Evolutionary conservation across 2,113 vertebrate genomes (phyloP), one percentile per base, ranked within the genome.

Genomic region (Muntiacus muntjak): DNA sequence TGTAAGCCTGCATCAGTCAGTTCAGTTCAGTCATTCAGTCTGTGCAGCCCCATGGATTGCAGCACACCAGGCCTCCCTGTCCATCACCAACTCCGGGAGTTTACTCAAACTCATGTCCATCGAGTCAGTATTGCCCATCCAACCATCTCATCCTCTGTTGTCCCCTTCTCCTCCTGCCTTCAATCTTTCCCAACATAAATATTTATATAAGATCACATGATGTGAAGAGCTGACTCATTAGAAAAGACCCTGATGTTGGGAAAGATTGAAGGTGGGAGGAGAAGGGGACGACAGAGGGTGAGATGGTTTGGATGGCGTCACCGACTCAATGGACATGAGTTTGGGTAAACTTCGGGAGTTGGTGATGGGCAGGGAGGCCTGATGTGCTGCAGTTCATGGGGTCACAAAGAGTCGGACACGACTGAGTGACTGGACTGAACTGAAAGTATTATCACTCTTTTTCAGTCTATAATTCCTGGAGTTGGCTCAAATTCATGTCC

Each of bases 191-290:
- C 64, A 36, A n/a, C 28, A 13, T 55, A 78, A 19, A 14, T 76
- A 25, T 7, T 43, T 36, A 36, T 33, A 30, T 45, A 25, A 57
- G 36, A 30, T 26, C 47, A 50, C 47, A 3, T 71, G 19, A 71
- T 71, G 67, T 0, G 0, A 71, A 12, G 5, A 40, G 23, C n/a
- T 0, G 0, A 71, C n/a, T 40, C 67, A 40, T 3, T 71, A 19
- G 19, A 36, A 71, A 71, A 71, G 19, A 71, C 19, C 19, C n/a
- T 40, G 67, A 71, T 71, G n/a, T 9, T 23, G 19, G n/a, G 67
- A 71, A 36, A 21, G n/a, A 71, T 23, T 36, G 21, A 71, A 36
- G n/a, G n/a, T 12, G 19, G n/a, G 4, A 71, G 19, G 67, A 71
- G 9, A 36, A 11, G 5, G n/a, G 67, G 67, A 36, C 9, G 8